Evolutionary conservation across 2,113 vertebrate species (phyloP), one percentile per base, ranked within the genome.

Genomic region (Chaetorhynchus papuensis): DNA sequence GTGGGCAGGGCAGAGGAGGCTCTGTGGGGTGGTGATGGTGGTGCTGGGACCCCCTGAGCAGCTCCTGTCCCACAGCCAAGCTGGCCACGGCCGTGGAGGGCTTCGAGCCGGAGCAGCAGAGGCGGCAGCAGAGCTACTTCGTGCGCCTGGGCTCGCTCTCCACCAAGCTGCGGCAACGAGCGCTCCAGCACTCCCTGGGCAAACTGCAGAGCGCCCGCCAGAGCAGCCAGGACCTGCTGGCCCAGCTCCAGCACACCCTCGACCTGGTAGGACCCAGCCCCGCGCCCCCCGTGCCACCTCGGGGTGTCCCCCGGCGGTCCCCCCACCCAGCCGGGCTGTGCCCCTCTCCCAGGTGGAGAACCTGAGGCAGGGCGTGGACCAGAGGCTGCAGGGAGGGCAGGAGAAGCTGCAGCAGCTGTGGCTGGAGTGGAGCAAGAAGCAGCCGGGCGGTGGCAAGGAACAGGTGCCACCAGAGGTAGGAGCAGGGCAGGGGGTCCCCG

Each of bases 101-200:
- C 56, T 98, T 97, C 0, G 98, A 98, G 0, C 27, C 90, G 2
- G 97, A 97, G 69, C 96, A 98, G 63, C 98, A 98, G 96, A 75
- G 82, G 64, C 91, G 86, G 56, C 97, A 95, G 24, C 97, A 97
- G 75, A 98, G 98, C 97, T 99, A 99, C 95, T 99, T 99, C 0
- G 99, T 99, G 61, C 99, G 99, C 24, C 92, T 99, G 97, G 99
- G 99, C n/a, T 99, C 98, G 31, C 98, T 99, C 57, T 99, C 99
- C 0, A 27, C 96, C 27, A 98, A 98, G 60, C 96, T 99, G 54
- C 98, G 91, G 83, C 98, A 99, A 77, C 97, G 99, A 37, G 99
- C 99, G 1, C 98, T 98, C 24, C 98, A 99, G 88, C 98, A 98
- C 66, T 99, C 99, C 2, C 97, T 99, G 89, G 94, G 95, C 64